Evolutionary conservation across 1,140 invertebrate species (phyloP).

Genomic region (Pantala flavescens): DNA sequence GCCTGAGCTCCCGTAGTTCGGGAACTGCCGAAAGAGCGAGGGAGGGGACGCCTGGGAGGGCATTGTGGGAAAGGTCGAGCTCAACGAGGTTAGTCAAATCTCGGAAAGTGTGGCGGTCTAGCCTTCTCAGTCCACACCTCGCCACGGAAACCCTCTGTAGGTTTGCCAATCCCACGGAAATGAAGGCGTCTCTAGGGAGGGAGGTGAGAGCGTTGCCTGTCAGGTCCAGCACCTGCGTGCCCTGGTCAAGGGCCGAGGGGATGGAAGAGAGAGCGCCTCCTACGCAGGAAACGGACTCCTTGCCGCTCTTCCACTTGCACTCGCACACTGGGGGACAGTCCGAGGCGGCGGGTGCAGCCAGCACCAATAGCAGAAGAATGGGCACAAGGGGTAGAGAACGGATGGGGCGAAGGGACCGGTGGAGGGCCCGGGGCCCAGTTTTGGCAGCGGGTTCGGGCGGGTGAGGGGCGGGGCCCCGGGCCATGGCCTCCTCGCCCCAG

Average conservation of each 20-base stretch:
- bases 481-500: neutral
- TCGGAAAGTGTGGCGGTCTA: slow-evolving; percentile 54
- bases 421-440: neutral
- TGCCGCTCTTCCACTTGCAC: slow-evolving; percentile 77
- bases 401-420: neutral
- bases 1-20: slow-evolving; percentile 60
- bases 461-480: neutral
- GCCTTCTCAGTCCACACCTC: slow-evolving; percentile 47
- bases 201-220: slow-evolving; percentile 55
- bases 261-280: slow-evolving; percentile 57
- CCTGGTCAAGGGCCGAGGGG: slow-evolving; percentile 54
- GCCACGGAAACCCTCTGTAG: slow-evolving; percentile 65
- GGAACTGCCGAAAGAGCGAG: slow-evolving; percentile 55
- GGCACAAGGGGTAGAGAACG: neutral
- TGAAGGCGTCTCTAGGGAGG: slow-evolving; percentile 58
- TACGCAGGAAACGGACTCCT: slow-evolving; percentile 66
- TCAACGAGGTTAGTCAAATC: slow-evolving; percentile 64
- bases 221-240: slow-evolving; percentile 66
- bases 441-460: neutral
- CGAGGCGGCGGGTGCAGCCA: slow-evolving; percentile 34
- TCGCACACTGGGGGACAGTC: slow-evolving; percentile 58
- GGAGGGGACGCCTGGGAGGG: slow-evolving; percentile 53
- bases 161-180: slow-evolving; percentile 57
- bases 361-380: slow-evolving; percentile 3
- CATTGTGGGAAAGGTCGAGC: slow-evolving; percentile 64